Percentiles rank a stretch among this genome's conserved stretches.
Conservation (phyloP, 2,797 vertebrate genomes). For the Acridotheres tristis region DNA sequence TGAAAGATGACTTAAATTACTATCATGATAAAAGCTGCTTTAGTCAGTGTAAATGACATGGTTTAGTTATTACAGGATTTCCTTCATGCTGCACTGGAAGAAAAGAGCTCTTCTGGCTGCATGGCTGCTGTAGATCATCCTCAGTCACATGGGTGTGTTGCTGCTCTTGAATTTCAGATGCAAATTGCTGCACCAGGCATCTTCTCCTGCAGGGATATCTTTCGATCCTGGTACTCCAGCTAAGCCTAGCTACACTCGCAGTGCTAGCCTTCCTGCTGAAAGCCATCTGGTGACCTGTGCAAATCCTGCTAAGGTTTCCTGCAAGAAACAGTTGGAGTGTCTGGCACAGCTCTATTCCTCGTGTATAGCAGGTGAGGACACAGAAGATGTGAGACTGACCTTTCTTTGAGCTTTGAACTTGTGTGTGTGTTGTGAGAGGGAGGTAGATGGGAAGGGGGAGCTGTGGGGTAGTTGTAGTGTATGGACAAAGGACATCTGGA, state of each 20-base stretch:
- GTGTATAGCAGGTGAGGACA: slow-evolving; percentile 87
- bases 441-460: not conserved
- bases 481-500: not conserved
- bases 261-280: slow-evolving; percentile 80
- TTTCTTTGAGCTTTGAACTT: not conserved
- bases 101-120: not conserved
- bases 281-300: slow-evolving; percentile 76
- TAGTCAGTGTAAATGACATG: not conserved
- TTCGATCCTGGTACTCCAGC: slow-evolving; percentile 81
- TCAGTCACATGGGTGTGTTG: not conserved
- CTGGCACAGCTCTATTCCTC: slow-evolving; percentile 90
- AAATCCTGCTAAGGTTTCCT: slow-evolving; percentile 86
- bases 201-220: slow-evolving; percentile 69
- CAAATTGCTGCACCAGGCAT: slow-evolving; percentile 85
- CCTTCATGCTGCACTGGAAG: not conserved
- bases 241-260: slow-evolving; percentile 73
- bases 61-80: not conserved
- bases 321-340: slow-evolving; percentile 82
- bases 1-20: not conserved
- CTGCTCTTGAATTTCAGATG: slow-evolving; percentile 78
- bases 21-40: not conserved
- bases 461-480: not conserved
- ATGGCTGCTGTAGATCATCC: not conserved
- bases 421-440: not conserved
- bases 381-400: not conserved